A percentile compares a stretch with the other conserved stretches of the same genome.
Evolutionary conservation across 1,140 invertebrate genomes (phyloP).

Genomic region (Philotrypesis tridentata): DNA sequence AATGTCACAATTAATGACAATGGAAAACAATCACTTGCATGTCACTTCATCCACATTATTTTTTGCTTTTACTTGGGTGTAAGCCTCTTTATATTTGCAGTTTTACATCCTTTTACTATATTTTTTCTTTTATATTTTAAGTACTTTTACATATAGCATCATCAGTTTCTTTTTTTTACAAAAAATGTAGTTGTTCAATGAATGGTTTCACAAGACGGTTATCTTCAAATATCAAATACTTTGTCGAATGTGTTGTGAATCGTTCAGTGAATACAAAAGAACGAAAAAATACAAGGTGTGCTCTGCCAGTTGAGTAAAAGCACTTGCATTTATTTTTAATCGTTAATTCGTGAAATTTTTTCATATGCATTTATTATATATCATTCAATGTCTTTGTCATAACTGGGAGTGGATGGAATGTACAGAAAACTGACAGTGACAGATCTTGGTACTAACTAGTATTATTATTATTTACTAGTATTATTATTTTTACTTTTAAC

Average conservation of each 20-base stretch:
- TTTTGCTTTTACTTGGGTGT: conserved; percentile 22
- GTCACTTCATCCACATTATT: conserved; percentile 15
- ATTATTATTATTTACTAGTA: no score
- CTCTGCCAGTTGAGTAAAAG: conserved; percentile 46
- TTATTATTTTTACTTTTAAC: no score
- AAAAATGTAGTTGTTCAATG: neutral
- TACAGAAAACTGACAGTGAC: neutral
- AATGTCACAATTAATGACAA: neutral
- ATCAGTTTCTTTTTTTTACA: neutral
- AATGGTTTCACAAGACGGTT: conserved; percentile 11
- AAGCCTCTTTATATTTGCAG: conserved; percentile 26
- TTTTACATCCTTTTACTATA: neutral
- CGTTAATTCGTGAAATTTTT: conserved; percentile 6
- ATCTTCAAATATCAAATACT: neutral
- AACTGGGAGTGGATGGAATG: conserved; percentile 6
- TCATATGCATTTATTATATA: neutral
- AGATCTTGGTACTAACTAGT: neutral
- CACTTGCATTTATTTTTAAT: conserved; percentile 14
- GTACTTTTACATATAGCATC: conserved; percentile 23
- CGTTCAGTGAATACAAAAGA: neutral
- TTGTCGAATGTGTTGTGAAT: neutral
- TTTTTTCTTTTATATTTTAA: conserved; percentile 5
- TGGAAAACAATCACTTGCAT: conserved; percentile 16
- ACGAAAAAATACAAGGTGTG: conserved; percentile 35
- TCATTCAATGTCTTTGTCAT: conserved; percentile 19